Conservation (phyloP, 2,888 invertebrate species). For the Dioctria rufipes region DNA sequence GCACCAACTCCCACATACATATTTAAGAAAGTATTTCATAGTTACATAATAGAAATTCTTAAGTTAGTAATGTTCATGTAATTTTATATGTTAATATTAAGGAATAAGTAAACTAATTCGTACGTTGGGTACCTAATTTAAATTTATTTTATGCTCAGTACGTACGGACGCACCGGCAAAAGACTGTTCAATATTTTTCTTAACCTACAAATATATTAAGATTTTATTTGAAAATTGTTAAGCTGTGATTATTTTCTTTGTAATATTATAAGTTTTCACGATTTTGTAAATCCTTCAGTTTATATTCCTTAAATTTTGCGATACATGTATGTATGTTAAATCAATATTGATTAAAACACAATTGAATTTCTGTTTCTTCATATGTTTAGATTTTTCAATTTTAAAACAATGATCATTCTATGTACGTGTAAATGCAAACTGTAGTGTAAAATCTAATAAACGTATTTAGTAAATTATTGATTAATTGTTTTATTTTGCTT, state of each 20-base stretch:
- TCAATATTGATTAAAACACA: constrained; percentile 30
- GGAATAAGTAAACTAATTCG: constrained; percentile 8
- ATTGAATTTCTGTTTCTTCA: constrained; percentile 37
- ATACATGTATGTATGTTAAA: neutral
- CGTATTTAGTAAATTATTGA: constrained; percentile 16
- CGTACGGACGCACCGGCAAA: constrained; percentile 14
- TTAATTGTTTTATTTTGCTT: no score
- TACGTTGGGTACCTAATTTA: neutral
- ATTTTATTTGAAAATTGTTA: constrained; percentile 36
- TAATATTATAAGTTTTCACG: constrained; percentile 20
- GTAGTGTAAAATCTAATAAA: constrained; percentile 28
- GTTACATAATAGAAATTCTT: constrained; percentile 17
- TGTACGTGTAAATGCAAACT: constrained; percentile 41
- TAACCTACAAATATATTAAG: constrained; percentile 27
- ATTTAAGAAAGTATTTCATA: no score
- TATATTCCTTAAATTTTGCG: constrained; percentile 1
- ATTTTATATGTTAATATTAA: constrained; percentile 23
- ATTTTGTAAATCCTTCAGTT: neutral
- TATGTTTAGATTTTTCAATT: constrained; percentile 33
- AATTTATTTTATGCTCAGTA: constrained; percentile 30
- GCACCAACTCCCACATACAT: no score
- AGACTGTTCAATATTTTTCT: constrained; percentile 38
- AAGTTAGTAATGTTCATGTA: constrained; percentile 20
- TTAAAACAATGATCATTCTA: constrained; percentile 35
- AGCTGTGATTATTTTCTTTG: constrained; percentile 44